phyloP scores from a whole-genome alignment of 2,797 vertebrate species.

The Leptoclinus maculatus region DNA sequence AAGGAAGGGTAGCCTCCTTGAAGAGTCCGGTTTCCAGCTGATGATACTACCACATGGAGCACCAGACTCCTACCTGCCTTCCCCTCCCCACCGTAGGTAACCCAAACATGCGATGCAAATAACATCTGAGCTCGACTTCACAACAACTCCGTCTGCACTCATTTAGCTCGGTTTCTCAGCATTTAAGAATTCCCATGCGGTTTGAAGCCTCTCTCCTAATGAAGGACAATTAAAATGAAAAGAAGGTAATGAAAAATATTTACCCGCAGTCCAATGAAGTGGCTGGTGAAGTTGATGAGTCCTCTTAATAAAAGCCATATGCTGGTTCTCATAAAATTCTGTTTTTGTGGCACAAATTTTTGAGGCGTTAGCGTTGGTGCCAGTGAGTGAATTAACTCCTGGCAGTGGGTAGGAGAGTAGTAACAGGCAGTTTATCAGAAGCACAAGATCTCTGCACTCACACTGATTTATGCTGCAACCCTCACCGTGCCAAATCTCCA shows the following conservation, averaged over 20 bases:
- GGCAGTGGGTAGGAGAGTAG: conserved; percentile 35
- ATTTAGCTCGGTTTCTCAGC: conserved; percentile 73
- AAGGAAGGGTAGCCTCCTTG: not conserved
- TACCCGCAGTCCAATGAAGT: conserved; percentile 76
- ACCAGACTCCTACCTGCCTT: conserved; percentile 52
- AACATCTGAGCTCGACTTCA: conserved; percentile 45
- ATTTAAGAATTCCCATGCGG: conserved; percentile 76
- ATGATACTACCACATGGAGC: conserved; percentile 63
- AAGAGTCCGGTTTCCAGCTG: conserved; percentile 32
- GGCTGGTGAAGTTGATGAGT: conserved; percentile 74
- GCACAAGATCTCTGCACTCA: conserved; percentile 29
- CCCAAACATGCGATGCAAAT: conserved; percentile 46
- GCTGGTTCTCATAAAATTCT: conserved; percentile 71
- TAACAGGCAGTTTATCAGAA: conserved; percentile 54
- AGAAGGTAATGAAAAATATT: conserved; percentile 81
- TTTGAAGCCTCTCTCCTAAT: conserved; percentile 74
- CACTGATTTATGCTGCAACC: conserved; percentile 30
- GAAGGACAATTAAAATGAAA: conserved; percentile 77
- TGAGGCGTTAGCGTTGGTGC: conserved; percentile 52
- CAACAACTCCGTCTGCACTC: conserved; percentile 69
- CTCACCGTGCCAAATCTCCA: conserved; percentile 33
- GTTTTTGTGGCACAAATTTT: conserved; percentile 70
- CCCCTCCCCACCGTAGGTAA: conserved; percentile 24
- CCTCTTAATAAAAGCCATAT: conserved; percentile 79
- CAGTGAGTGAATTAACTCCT: conserved; percentile 64